Percentiles rank a stretch among this genome's conserved stretches.
Conservation (phyloP, 1,140 invertebrate species). For the Drosophila subpulchrella region DNA sequence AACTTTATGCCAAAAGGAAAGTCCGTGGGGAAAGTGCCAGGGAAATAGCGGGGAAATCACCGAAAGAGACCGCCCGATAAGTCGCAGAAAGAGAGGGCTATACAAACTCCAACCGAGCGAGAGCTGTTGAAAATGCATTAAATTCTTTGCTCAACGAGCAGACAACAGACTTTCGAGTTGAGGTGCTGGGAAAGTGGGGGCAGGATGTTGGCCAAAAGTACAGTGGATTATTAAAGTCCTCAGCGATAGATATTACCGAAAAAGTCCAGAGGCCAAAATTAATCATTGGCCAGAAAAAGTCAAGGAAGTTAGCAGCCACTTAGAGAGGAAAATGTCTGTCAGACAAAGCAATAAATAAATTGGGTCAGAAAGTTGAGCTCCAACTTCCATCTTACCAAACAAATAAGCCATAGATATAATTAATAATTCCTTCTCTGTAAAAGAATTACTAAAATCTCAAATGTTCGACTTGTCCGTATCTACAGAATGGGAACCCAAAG, state of each 20-base stretch:
- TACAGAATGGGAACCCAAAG: no score
- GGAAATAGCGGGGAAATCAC: not conserved
- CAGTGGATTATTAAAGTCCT: constrained; percentile 41
- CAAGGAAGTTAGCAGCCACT: constrained; percentile 1
- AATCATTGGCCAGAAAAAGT: constrained; percentile 1
- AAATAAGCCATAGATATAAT: no score
- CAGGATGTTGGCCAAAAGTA: not conserved
- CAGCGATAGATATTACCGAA: constrained; percentile 31
- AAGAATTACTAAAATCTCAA: no score
- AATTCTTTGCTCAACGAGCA: constrained; percentile 41
- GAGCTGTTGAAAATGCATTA: constrained; percentile 58
- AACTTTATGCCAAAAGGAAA: constrained; percentile 37
- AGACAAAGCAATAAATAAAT: no score
- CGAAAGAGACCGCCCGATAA: not conserved
- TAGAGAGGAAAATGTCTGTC: no score
- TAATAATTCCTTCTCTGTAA: no score
- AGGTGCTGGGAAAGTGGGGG: not conserved
- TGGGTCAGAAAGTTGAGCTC: no score
- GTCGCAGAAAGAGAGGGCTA: constrained; percentile 4
- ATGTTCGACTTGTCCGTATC: no score
- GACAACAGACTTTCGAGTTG: constrained; percentile 25
- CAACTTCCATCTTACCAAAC: no score
- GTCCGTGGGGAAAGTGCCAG: no score
- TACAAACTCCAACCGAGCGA: constrained; percentile 47
- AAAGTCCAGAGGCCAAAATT: constrained; percentile 10